A percentile compares a stretch with the other conserved stretches of the same genome.
phyloP scores from a whole-genome alignment of 2,797 vertebrate species.

The Notolabrus celidotus region DNA sequence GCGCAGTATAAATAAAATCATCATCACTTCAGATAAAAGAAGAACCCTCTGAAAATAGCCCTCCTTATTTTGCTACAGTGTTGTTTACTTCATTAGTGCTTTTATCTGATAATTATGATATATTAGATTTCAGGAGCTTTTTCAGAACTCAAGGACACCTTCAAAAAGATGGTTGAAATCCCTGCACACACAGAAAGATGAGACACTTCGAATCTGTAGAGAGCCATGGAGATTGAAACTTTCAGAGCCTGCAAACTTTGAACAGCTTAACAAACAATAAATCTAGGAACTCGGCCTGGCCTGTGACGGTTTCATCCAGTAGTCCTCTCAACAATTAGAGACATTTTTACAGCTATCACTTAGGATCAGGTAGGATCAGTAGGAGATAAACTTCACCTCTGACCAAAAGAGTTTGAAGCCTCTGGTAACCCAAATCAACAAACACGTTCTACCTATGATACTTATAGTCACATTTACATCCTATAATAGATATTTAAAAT shows the following conservation, averaged over 20 bases:
- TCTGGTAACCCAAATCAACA: too few relatives aligned
- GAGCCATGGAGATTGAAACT: not conserved
- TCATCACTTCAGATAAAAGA: too few relatives aligned
- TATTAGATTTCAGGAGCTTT: not conserved
- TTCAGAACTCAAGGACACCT: not conserved
- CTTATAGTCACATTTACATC: too few relatives aligned
- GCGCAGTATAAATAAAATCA: too few relatives aligned
- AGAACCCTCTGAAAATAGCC: too few relatives aligned
- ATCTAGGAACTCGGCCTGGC: not conserved
- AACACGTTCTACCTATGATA: too few relatives aligned
- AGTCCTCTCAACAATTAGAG: not conserved
- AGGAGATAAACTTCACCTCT: conserved; percentile 26
- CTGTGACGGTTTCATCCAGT: not conserved
- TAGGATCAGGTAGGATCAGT: too few relatives aligned
- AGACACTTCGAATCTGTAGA: not conserved
- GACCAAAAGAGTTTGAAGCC: conserved; percentile 29
- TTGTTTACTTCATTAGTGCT: too few relatives aligned
- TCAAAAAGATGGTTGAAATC: not conserved
- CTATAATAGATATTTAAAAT: too few relatives aligned
- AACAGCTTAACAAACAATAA: not conserved
- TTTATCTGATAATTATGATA: too few relatives aligned
- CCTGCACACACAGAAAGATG: not conserved
- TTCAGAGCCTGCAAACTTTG: not conserved
- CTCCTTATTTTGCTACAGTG: too few relatives aligned
- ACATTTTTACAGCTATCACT: not conserved